Evolutionary conservation across 2,797 vertebrate genomes (phyloP), one percentile per base, ranked within the genome.

Genomic region (Etheostoma nigrum): DNA sequence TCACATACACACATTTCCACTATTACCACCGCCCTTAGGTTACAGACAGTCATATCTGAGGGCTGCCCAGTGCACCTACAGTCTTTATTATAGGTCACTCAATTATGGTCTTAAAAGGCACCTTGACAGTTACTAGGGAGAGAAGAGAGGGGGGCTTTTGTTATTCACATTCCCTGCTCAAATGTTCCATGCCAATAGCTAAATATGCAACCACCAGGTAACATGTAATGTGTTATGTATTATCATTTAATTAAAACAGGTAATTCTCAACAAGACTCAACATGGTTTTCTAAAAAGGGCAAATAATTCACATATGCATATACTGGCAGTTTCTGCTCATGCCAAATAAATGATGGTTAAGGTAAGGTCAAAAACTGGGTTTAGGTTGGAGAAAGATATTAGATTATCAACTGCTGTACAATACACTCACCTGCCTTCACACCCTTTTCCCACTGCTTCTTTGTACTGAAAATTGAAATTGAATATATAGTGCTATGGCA

Each of bases 91-190:
- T 36, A 70, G 63, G 48, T 54, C 47, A 63, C 36, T 81, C 76
- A 57, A 76, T 81, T 78, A 65, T 30, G 4, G 33, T 40, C 23
- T 67, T 81, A 55, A 79, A 74, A 71, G 33, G 57, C 65, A 51
- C 19, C 54, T 47, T 61, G 57, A 74, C 62, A 40, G 25, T 72
- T 44, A 62, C 33, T 71, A 36, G 11, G 13, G 36, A 68, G 11
- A 67, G 49, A 30, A 21, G 15, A 42, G 6, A 59, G 30, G 51
- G 33, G 10, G 36, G 36, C 12, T 47, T 67, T 67, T 49, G 16
- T 61, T 11, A 62, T 67, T 67, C 44, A 44, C 23, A 54, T 42
- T 52, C 47, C 47, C 33, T 44, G 18, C 18, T 64, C 58, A 45
- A 6, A 36, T 49, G 61, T 74, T 60, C 2, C 16, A 18, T 27